These are phyloP conservation scores for Labrus mixtus DNA, from an alignment of 2,113 vertebrate species.

Conservation along the genomic window DNA sequence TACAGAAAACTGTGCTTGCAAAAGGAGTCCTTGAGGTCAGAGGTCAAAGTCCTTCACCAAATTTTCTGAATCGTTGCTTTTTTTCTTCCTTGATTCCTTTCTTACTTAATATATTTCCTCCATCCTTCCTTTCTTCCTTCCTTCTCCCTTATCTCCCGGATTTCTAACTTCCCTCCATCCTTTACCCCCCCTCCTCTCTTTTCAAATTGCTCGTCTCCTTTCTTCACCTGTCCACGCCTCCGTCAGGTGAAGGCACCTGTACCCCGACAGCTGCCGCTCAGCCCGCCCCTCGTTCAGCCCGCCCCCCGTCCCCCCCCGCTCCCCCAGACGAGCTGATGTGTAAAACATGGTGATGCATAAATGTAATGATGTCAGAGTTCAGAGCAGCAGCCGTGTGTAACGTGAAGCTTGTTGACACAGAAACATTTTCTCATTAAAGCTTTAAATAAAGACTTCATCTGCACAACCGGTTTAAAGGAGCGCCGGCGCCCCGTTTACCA, in stretches of 20 bases:
- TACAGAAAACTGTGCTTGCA: too few species aligned
- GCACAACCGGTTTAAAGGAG: constrained; percentile 35
- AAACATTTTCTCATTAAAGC: constrained; percentile 48
- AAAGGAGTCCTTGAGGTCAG: neutral
- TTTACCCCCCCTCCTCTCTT: too few species aligned
- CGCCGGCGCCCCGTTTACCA: neutral
- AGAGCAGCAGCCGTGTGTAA: constrained; percentile 10
- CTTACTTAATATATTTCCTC: too few species aligned
- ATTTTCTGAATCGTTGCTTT: too few species aligned
- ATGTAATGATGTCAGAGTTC: constrained; percentile 37
- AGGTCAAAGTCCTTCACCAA: neutral
- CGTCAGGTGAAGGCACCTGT: constrained; percentile 12
- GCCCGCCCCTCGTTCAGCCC: too few species aligned
- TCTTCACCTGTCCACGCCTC: constrained; percentile 20
- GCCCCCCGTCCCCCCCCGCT: too few species aligned
- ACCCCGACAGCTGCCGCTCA: neutral
- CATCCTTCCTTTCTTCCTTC: too few species aligned
- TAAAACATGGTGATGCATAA: constrained; percentile 41
- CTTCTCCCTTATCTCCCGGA: too few species aligned
- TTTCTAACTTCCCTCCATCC: too few species aligned
- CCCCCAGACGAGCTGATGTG: constrained; percentile 13
- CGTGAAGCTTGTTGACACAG: constrained; percentile 44
- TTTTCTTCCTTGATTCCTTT: too few species aligned
- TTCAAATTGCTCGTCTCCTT: too few species aligned
- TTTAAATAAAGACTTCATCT: constrained; percentile 32